These are phyloP conservation scores for Dorcus parallelipipedus DNA, from an alignment of 2,888 invertebrate genomes.

Conservation along the genomic window DNA sequence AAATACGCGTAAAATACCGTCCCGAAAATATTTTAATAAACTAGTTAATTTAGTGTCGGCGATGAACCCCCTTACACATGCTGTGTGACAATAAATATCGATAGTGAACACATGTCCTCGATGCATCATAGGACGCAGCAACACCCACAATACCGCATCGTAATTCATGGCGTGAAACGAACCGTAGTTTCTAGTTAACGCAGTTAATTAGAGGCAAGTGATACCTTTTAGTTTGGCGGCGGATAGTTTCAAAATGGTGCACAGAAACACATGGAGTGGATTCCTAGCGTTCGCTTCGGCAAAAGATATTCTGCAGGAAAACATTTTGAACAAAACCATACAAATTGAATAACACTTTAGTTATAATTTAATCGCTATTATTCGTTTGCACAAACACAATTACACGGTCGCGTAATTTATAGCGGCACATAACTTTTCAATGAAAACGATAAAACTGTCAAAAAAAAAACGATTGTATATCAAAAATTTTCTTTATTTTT, in stretches of 20 bases:
- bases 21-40: slow-evolving; percentile 17
- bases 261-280: too few relatives aligned
- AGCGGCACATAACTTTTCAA: neutral
- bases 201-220: slow-evolving; percentile 21
- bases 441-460: neutral
- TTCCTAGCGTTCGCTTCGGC: too few relatives aligned
- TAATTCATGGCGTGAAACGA: slow-evolving; percentile 18
- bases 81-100: slow-evolving; percentile 16
- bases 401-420: neutral
- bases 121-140: slow-evolving; percentile 16
- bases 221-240: slow-evolving; percentile 5
- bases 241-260: neutral
- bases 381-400: too few relatives aligned
- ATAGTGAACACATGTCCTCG: slow-evolving; percentile 19
- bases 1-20: slow-evolving; percentile 11
- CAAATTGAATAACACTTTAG: too few relatives aligned
- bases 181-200: slow-evolving; percentile 21
- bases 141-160: slow-evolving; percentile 15
- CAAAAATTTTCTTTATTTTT: slow-evolving; percentile 1
- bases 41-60: slow-evolving; percentile 14
- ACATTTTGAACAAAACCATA: too few relatives aligned
- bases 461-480: neutral
- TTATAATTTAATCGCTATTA: too few relatives aligned
- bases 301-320: too few relatives aligned
- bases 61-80: slow-evolving; percentile 13